Conservation (phyloP, 2,113 vertebrate genomes). For the Apteryx owenii region DNA sequence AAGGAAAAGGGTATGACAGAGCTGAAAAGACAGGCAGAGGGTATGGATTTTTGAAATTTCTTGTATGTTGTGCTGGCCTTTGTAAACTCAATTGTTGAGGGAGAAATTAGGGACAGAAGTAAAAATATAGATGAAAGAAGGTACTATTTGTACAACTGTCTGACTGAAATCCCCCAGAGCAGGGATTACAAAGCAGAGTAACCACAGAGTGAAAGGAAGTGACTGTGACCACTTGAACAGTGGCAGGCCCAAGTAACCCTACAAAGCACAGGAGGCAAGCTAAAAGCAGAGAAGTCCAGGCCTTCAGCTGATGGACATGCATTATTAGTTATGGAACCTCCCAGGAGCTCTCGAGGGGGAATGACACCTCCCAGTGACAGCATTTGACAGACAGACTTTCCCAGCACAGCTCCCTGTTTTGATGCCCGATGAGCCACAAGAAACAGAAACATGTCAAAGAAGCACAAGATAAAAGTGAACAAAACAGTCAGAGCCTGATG, state of each 20-base stretch:
- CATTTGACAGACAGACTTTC: not conserved
- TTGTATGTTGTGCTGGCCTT: not conserved
- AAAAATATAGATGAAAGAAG: not conserved
- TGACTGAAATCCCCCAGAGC: not conserved
- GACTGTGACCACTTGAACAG: not conserved
- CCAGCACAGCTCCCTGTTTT: not conserved
- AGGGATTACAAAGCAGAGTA: not conserved
- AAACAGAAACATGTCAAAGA: not conserved
- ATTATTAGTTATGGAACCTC: not conserved
- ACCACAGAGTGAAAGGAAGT: not conserved
- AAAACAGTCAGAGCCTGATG: not conserved
- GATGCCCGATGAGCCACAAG: not conserved
- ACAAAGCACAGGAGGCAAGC: not conserved
- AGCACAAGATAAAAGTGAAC: not conserved
- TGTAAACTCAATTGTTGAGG: not conserved
- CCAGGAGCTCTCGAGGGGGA: not conserved
- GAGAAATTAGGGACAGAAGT: not conserved
- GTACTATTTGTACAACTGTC: not conserved
- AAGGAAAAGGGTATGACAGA: not conserved
- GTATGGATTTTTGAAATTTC: not conserved
- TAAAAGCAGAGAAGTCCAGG: not conserved
- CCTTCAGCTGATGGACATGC: not conserved
- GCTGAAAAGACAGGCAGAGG: not conserved
- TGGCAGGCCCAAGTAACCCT: accelerated
- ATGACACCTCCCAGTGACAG: not conserved